Percentiles rank a stretch among this genome's conserved stretches.
These are phyloP conservation scores for Podarcis muralis DNA, from an alignment of 2,113 vertebrate genomes.

Conservation along the genomic window DNA sequence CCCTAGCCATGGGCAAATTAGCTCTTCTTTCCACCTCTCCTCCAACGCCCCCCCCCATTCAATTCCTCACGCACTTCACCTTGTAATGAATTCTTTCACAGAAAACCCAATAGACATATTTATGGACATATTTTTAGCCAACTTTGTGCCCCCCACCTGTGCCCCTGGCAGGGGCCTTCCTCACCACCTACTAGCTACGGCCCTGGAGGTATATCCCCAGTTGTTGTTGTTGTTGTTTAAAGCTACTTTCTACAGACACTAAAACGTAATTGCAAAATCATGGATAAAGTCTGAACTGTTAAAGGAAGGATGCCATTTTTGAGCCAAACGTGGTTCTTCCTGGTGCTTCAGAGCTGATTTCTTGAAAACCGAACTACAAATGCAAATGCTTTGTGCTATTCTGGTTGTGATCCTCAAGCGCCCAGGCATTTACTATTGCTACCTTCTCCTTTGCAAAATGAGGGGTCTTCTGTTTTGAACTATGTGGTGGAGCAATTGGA, in stretches of 20 bases:
- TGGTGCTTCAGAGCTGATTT: not conserved
- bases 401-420: not conserved
- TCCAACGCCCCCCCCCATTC: too few relatives aligned
- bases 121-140: too few relatives aligned
- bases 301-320: not conserved
- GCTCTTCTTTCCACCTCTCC: too few relatives aligned
- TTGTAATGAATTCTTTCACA: too few relatives aligned
- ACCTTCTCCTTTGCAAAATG: not conserved
- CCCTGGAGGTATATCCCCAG: not conserved
- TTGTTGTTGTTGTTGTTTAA: constrained; percentile 16
- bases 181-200: too few relatives aligned
- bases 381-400: not conserved
- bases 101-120: too few relatives aligned
- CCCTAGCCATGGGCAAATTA: too few relatives aligned
- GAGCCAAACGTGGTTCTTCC: not conserved
- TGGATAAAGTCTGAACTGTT: not conserved
- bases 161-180: too few relatives aligned
- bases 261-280: accelerated
- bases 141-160: too few relatives aligned
- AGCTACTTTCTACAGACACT: not conserved
- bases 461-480: not conserved
- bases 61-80: too few relatives aligned
- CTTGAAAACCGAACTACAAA: not conserved
- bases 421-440: not conserved
- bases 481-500: not conserved